Percentiles rank a stretch among this genome's conserved stretches.
Evolutionary conservation across 2,797 vertebrate species (phyloP).

Genomic region (Acropternis orthonyx): DNA sequence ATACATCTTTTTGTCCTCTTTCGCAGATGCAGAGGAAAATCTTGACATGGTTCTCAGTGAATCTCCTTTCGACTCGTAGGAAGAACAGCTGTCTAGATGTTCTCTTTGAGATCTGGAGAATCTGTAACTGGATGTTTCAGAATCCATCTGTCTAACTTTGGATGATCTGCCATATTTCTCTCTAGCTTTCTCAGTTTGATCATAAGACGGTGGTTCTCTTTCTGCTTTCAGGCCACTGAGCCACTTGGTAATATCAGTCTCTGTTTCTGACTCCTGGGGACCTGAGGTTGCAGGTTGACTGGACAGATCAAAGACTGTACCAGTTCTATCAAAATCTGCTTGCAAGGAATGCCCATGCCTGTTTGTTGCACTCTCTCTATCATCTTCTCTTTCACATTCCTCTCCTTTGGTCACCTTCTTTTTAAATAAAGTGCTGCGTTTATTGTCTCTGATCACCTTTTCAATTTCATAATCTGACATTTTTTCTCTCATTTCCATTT

Average conservation of each 20-base stretch:
- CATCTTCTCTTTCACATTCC: slow-evolving; percentile 64
- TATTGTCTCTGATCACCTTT: slow-evolving; percentile 90
- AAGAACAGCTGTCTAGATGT: slow-evolving; percentile 70
- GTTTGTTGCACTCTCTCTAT: slow-evolving; percentile 42
- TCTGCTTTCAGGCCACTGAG: slow-evolving; percentile 84
- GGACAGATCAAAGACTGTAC: slow-evolving; percentile 35
- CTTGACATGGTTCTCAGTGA: slow-evolving; percentile 72
- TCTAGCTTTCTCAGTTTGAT: slow-evolving; percentile 61
- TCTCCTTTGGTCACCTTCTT: slow-evolving; percentile 88
- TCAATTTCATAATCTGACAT: slow-evolving; percentile 88
- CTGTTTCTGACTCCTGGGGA: slow-evolving; percentile 65
- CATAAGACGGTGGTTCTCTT: slow-evolving; percentile 68
- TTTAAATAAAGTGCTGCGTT: slow-evolving; percentile 92
- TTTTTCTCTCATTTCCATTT: slow-evolving; percentile 87
- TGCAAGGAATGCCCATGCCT: slow-evolving; percentile 17
- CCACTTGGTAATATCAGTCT: slow-evolving; percentile 85
- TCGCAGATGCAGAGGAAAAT: slow-evolving; percentile 72
- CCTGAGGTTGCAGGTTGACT: slow-evolving; percentile 68
- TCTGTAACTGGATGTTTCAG: slow-evolving; percentile 81
- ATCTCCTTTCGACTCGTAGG: slow-evolving; percentile 59
- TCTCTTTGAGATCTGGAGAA: slow-evolving; percentile 78
- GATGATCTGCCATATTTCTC: slow-evolving; percentile 72
- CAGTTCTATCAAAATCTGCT: slow-evolving; percentile 57
- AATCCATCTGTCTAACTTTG: slow-evolving; percentile 70
- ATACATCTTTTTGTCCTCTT: slow-evolving; percentile 64